Percentiles rank a stretch among this genome's conserved stretches.
These are phyloP conservation scores for Chrysolina oricalcia DNA, from an alignment of 2,888 invertebrate species.

Conservation along the genomic window DNA sequence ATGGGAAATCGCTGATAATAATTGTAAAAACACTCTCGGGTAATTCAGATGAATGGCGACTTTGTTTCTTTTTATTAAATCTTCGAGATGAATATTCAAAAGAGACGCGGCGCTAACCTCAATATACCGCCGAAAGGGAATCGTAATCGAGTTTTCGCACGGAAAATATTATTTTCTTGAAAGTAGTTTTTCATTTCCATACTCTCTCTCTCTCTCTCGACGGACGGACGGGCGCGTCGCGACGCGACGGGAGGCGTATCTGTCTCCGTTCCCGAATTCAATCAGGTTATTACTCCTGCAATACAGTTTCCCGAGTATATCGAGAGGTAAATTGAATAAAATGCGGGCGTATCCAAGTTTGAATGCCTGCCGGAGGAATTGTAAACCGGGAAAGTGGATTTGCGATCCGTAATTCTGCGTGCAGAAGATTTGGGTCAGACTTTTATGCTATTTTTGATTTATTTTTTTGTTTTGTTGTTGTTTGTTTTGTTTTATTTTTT, in stretches of 20 bases:
- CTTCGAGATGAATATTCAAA: neutral
- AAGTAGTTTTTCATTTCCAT: constrained; percentile 15
- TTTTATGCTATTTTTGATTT: neutral
- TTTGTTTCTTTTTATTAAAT: constrained; percentile 4
- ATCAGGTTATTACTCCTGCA: constrained; percentile 38
- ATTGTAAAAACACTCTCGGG: neutral
- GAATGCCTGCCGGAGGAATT: neutral
- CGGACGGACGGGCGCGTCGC: neutral
- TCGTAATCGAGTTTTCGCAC: constrained; percentile 15
- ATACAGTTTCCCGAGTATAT: constrained; percentile 9
- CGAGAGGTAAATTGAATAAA: constrained; percentile 2
- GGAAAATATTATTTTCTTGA: constrained; percentile 15
- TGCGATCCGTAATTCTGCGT: neutral
- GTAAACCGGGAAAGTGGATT: neutral
- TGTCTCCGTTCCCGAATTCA: constrained; percentile 33
- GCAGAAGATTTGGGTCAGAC: neutral
- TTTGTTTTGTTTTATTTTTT: too few species aligned
- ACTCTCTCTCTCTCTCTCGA: neutral
- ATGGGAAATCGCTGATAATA: neutral
- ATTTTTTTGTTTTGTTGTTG: too few species aligned
- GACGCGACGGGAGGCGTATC: neutral
- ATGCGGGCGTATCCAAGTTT: neutral
- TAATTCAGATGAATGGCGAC: neutral
- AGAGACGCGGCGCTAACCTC: neutral
- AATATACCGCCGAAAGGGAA: neutral